A percentile compares a stretch with the other conserved stretches of the same genome.
phyloP scores from a whole-genome alignment of 2,888 invertebrate species.

The Stenolophus ochropezus region DNA sequence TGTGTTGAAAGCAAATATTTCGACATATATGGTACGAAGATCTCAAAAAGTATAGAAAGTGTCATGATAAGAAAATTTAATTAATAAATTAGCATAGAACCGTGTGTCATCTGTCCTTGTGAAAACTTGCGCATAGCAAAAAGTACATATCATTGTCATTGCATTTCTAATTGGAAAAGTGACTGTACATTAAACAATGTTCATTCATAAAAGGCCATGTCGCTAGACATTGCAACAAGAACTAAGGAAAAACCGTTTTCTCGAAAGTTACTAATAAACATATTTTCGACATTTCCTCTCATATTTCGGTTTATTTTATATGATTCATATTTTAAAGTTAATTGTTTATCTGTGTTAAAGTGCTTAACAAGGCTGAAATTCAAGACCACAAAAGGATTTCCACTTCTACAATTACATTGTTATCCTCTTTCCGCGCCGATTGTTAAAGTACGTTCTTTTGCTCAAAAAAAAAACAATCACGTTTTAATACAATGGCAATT shows the following conservation, averaged over 20 bases:
- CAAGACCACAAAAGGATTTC: constrained; percentile 52
- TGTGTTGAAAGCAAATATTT: background rate
- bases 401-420: constrained; percentile 36
- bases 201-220: constrained; percentile 57
- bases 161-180: constrained; percentile 56
- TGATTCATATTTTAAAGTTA: constrained; percentile 30
- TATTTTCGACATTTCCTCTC: constrained; percentile 4
- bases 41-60: constrained; percentile 19
- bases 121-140: constrained; percentile 46
- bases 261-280: background rate
- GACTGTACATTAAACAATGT: constrained; percentile 48
- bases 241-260: background rate
- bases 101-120: constrained; percentile 57
- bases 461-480: background rate
- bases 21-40: constrained; percentile 1
- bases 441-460: constrained; percentile 22
- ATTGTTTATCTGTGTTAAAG: constrained; percentile 21
- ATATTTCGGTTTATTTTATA: constrained; percentile 20
- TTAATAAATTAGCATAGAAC: constrained; percentile 47
- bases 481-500: background rate
- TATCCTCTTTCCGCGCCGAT: constrained; percentile 38
- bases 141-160: constrained; percentile 54
- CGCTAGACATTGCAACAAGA: background rate
- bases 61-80: constrained; percentile 37
- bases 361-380: constrained; percentile 36